phyloP scores from a whole-genome alignment of 1,140 invertebrate species.

The Drepana arcuata region DNA sequence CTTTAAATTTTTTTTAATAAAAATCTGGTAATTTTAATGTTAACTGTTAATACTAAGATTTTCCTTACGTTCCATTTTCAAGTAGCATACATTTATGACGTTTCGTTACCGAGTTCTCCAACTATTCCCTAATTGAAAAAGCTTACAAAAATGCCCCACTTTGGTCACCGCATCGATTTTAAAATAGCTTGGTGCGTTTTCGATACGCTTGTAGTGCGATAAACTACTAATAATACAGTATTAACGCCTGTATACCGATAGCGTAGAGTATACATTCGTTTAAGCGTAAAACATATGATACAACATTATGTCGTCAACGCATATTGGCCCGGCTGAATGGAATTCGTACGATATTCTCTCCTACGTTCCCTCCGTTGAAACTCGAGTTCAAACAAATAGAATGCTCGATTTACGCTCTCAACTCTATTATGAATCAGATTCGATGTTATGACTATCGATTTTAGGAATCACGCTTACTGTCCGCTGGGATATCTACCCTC shows the following conservation, averaged over 20 bases:
- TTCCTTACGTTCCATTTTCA: too few relatives aligned
- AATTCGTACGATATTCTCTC: conserved; percentile 40
- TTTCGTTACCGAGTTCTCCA: conserved; percentile 9
- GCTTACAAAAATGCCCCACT: conserved; percentile 46
- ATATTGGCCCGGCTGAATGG: conserved; percentile 39
- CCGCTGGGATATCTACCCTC: too few relatives aligned
- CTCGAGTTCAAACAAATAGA: conserved; percentile 38
- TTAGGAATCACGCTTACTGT: conserved; percentile 1
- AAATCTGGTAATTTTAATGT: too few relatives aligned
- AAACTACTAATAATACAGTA: conserved; percentile 23
- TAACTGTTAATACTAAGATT: too few relatives aligned
- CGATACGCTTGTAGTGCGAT: conserved; percentile 33
- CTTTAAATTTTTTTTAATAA: conserved; percentile 14
- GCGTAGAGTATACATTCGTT: conserved; percentile 27
- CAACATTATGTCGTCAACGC: conserved; percentile 20
- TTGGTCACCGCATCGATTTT: conserved; percentile 60
- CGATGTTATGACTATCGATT: conserved; percentile 18
- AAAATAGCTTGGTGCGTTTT: conserved; percentile 51
- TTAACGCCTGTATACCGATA: conserved; percentile 11
- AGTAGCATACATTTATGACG: conserved; percentile 6
- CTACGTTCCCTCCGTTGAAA: conserved; percentile 29
- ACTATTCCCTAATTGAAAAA: conserved; percentile 44
- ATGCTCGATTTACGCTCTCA: conserved; percentile 30
- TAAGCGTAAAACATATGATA: conserved; percentile 13
- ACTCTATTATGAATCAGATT: conserved; percentile 27